Base-by-base conservation (phyloP, 2,888 invertebrate genomes). In the Hypena proboscidalis region DNA sequence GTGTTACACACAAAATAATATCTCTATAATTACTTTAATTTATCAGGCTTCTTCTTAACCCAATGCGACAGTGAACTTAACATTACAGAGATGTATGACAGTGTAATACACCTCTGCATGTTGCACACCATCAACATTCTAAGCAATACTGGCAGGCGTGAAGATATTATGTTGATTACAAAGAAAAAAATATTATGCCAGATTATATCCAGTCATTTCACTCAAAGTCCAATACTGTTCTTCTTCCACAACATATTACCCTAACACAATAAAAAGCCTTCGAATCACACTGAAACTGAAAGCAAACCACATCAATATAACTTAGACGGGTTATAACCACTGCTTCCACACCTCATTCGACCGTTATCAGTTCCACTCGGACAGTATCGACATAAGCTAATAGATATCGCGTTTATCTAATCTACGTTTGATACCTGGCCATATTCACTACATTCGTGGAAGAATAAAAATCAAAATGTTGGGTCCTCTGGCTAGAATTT, bases 401-500 rank as follows among this genome's bases (percentile, higher is more conserved):
- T 74, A 74, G 65, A 76, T 75, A 70, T 41, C 41, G n/a, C n/a
- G n/a, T 43, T 70, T 80, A 86, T 81, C 87, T 85, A 63, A 86
- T 87, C 87, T 71, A 50, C 58, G 55, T 57, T 48, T 15, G 29
- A 17, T 63, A 63, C 58, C 56, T 60, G 65, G 59, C 56, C 64
- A 69, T 54, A 65, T 52, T 54, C 53, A 51, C 34, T 34, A 22
- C 44, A 27, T 25, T 10, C 26, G 31, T 41, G 26, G 26, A 42
- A 44, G 40, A 26, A 37, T 49, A 41, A 40, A 59, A 67, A 29
- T 51, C 29, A 85, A 84, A 77, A 90, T 90, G 90, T 66, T 89
- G 52, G 88, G 85, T 30, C 77, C 86, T 10, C 44, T 90, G 23
- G 81, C 84, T 3, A 88, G 84, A 50, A 80, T 85, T 73, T 81